These are phyloP conservation scores for Cairina moschata DNA, from an alignment of 2,113 vertebrate genomes.

Conservation along the genomic window DNA sequence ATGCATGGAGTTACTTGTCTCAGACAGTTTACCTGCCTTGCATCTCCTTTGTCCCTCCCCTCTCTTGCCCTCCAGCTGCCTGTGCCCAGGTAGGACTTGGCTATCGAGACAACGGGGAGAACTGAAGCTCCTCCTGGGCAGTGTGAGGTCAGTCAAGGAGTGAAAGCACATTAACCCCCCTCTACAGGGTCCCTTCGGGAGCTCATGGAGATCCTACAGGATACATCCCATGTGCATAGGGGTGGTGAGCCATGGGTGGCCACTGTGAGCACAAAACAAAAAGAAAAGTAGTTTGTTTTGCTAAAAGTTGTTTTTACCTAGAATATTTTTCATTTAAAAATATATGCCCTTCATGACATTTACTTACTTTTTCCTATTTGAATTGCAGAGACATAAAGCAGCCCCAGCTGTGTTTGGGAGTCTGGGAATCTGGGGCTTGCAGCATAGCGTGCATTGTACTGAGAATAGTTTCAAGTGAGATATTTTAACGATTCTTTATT, in stretches of 20 bases:
- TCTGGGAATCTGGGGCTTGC: neutral
- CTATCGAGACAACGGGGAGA: neutral
- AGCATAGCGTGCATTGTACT: neutral
- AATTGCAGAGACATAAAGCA: neutral
- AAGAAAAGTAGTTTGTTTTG: neutral
- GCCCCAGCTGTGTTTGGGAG: neutral
- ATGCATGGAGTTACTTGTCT: neutral
- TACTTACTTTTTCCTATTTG: neutral
- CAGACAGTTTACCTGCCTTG: neutral
- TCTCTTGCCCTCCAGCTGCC: neutral
- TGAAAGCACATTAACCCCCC: neutral
- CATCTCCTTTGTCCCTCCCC: neutral
- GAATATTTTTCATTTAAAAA: neutral
- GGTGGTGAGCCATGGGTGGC: neutral
- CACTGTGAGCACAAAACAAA: neutral
- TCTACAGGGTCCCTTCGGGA: neutral
- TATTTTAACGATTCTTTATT: neutral
- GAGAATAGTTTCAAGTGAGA: neutral
- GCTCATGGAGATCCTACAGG: neutral
- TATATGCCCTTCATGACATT: neutral
- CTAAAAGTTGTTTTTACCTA: neutral
- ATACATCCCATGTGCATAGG: neutral
- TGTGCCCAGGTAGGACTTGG: neutral
- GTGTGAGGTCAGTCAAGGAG: neutral
- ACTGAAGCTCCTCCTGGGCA: neutral